Percentiles rank a stretch among this genome's conserved stretches.
These are phyloP conservation scores for Ecliptopera silaceata DNA, from an alignment of 2,888 invertebrate species.

Conservation along the genomic window DNA sequence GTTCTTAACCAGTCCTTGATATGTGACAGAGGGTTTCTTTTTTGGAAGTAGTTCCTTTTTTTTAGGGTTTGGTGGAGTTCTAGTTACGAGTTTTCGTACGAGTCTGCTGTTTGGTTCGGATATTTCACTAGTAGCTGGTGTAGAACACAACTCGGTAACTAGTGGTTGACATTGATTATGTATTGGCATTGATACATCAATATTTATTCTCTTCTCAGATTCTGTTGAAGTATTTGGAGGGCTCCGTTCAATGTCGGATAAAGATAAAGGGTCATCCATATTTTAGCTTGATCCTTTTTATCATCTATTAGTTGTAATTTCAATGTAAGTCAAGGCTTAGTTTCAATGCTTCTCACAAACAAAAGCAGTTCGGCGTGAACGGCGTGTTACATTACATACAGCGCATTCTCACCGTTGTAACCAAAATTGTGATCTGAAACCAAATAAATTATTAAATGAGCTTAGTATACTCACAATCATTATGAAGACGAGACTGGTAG, in stretches of 20 bases:
- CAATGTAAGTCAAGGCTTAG: conserved; percentile 6
- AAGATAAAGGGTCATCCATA: neutral
- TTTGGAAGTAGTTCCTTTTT: no score
- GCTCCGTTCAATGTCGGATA: neutral
- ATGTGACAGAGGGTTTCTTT: no score
- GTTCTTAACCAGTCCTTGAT: no score
- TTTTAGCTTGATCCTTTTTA: neutral
- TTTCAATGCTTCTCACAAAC: conserved; percentile 24
- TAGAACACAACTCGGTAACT: no score
- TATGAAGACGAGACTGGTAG: no score
- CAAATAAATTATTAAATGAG: neutral
- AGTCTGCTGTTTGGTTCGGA: neutral
- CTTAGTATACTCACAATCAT: no score
- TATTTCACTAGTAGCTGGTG: neutral
- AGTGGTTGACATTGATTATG: no score
- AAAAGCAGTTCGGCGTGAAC: neutral
- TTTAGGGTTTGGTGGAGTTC: no score
- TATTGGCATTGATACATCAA: neutral
- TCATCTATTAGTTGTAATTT: no score
- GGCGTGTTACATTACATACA: neutral
- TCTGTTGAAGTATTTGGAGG: neutral
- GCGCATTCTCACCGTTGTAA: neutral
- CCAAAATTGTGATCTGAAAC: conserved; percentile 19
- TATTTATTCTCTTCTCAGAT: conserved; percentile 1
- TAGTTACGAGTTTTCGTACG: no score